Percentiles rank a stretch among this genome's conserved stretches.
These are phyloP conservation scores for Centropyge bicolor DNA, from an alignment of 2,797 vertebrate species.

Conservation along the genomic window DNA sequence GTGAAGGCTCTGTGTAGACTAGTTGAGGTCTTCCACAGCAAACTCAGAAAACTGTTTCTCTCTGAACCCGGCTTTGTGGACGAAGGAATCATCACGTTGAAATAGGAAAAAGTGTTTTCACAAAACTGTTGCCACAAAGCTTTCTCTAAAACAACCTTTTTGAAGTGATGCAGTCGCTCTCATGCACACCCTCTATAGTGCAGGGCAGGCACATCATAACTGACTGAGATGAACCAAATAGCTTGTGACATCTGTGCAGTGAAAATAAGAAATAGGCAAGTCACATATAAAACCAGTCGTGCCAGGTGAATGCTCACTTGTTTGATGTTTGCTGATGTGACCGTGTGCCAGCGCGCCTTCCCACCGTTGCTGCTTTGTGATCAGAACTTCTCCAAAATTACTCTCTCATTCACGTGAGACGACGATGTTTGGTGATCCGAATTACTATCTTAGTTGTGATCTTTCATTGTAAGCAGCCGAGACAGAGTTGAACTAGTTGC, in stretches of 20 bases:
- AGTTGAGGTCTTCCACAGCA: neutral
- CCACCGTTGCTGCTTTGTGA: slow-evolving; percentile 35
- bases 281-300: neutral
- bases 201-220: neutral
- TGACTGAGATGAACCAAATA: neutral
- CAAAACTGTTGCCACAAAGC: neutral
- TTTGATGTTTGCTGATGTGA: slow-evolving; percentile 23
- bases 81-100: neutral
- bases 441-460: slow-evolving; percentile 16
- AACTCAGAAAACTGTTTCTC: neutral
- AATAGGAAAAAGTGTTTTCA: neutral
- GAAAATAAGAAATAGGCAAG: slow-evolving; percentile 1
- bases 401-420: slow-evolving; percentile 18
- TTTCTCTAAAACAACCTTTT: neutral
- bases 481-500: neutral
- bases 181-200: neutral
- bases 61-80: neutral
- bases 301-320: slow-evolving; percentile 1
- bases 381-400: slow-evolving; percentile 37
- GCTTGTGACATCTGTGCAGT: neutral
- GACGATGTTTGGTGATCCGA: slow-evolving; percentile 39
- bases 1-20: neutral
- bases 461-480: slow-evolving; percentile 6
- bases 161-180: neutral
- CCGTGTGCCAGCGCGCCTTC: neutral